phyloP scores from a whole-genome alignment of 2,888 invertebrate species.

The Deladenus siricidicola region DNA sequence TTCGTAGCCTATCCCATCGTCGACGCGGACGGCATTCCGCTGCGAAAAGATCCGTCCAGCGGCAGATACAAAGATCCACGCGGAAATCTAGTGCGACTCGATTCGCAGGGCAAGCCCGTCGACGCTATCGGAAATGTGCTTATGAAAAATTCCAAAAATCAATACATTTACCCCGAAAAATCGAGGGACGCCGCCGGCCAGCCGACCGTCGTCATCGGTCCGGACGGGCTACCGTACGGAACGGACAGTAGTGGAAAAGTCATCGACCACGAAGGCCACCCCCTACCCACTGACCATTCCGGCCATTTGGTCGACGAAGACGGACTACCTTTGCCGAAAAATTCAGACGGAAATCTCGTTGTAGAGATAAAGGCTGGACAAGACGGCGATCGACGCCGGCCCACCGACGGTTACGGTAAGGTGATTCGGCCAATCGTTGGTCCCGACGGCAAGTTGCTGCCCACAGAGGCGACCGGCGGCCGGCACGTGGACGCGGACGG shows the following conservation, averaged over 20 bases:
- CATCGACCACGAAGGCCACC: slow-evolving; percentile 25
- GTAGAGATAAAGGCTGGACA: background rate
- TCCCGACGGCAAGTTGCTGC: slow-evolving; percentile 21
- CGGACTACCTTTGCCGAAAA: slow-evolving; percentile 29
- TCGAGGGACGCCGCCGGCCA: background rate
- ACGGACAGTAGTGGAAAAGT: slow-evolving; percentile 25
- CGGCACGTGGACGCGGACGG: slow-evolving; percentile 20
- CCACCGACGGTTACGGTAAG: slow-evolving; percentile 28
- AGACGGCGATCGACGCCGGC: slow-evolving; percentile 7
- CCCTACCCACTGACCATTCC: slow-evolving; percentile 12
- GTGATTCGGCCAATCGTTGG: slow-evolving; percentile 25
- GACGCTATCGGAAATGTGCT: slow-evolving; percentile 22
- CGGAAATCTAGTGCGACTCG: slow-evolving; percentile 14
- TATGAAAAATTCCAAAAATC: slow-evolving; percentile 23
- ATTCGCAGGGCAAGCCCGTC: slow-evolving; percentile 27
- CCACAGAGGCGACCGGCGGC: slow-evolving; percentile 21
- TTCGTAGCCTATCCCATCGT: slow-evolving; percentile 17
- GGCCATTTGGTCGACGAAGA: slow-evolving; percentile 19
- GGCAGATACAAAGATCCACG: slow-evolving; percentile 15
- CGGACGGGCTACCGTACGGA: slow-evolving; percentile 26
- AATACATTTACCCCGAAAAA: slow-evolving; percentile 17
- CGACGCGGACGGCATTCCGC: slow-evolving; percentile 24
- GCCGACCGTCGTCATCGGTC: slow-evolving; percentile 7
- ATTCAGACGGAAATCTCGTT: slow-evolving; percentile 25
- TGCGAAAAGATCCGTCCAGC: slow-evolving; percentile 19